These are phyloP conservation scores for Papilio aristodemus DNA, from an alignment of 1,140 invertebrate genomes.

Conservation along the genomic window DNA sequence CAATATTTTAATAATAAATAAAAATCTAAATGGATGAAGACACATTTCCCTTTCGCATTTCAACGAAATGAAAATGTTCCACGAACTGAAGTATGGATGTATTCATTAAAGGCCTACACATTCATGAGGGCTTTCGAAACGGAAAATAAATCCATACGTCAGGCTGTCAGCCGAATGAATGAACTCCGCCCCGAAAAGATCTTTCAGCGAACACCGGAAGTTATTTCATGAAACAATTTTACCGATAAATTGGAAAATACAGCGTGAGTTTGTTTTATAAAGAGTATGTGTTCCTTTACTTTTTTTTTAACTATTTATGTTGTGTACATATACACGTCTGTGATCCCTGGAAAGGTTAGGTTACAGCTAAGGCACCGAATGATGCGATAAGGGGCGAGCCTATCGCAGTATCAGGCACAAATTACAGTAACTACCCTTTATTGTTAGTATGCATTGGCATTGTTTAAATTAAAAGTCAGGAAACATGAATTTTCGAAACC, in stretches of 20 bases:
- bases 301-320: not conserved
- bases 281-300: not conserved
- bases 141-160: constrained; percentile 9
- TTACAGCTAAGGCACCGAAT: too few relatives aligned
- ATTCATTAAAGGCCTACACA: constrained; percentile 17
- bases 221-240: constrained; percentile 10
- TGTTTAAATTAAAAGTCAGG: too few relatives aligned
- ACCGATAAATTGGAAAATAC: not conserved
- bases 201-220: not conserved
- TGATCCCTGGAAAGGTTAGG: not conserved
- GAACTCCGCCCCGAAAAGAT: not conserved
- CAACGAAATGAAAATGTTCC: not conserved
- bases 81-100: not conserved
- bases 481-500: too few relatives aligned
- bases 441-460: too few relatives aligned
- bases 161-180: not conserved
- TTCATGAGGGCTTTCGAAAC: constrained; percentile 2
- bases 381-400: too few relatives aligned
- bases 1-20: too few relatives aligned
- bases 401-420: too few relatives aligned
- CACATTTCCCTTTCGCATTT: not conserved
- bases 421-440: too few relatives aligned
- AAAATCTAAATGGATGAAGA: not conserved
- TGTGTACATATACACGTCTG: not conserved
- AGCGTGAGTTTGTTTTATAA: not conserved